Base-by-base conservation (phyloP, 1,140 invertebrate genomes). In the Coboldia fuscipes region DNA sequence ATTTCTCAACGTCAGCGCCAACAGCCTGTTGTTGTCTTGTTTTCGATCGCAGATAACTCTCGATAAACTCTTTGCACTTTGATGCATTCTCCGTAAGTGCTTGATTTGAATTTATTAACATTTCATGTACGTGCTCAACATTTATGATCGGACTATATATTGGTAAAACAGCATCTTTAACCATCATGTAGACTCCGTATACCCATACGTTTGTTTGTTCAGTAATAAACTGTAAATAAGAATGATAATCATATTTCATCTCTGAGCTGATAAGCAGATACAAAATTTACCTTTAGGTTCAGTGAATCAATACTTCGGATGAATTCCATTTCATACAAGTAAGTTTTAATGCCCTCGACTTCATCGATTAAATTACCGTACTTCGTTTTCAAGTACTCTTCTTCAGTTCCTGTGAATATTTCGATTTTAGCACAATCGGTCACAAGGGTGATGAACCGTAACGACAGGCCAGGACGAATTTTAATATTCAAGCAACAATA, bases 311-410 rank as follows among this genome's bases (percentile, higher is more conserved):
- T 45, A 9, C 49, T 48, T 15, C 45, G 47, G 29, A 50, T 41
- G 6, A 53, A 47, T 42, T 50, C 45, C n/a, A 50, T 35, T 36
- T 53, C 50, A 10, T 49, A 52, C 5, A 50, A 45, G 37, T 49
- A 53, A 2, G 43, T 42, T 20, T 39, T 32, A 8, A 35, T 30
- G 18, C 31, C 24, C 4, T 33, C 37, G 15, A 33, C 8, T 22
- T 37, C 47, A 12, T 50, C 46, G 2, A 49, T 12, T 6, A 33
- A n/a, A 7, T 21, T 26, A 4, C 50, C 50, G 26, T 50, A 44
- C 9, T 47, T 37, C 5, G 50, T 53, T 35, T 53, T 43, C 12
- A 40, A 33, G 32, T 53, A 53, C 34, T 53, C 50, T 18, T 37
- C 50, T 40, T n/a, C 20, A 30, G 3, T 26, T 3, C 50, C 50